A percentile compares a stretch with the other conserved stretches of the same genome.
Evolutionary conservation across 2,113 vertebrate genomes (phyloP).

Genomic region (Morphnarchus princeps): DNA sequence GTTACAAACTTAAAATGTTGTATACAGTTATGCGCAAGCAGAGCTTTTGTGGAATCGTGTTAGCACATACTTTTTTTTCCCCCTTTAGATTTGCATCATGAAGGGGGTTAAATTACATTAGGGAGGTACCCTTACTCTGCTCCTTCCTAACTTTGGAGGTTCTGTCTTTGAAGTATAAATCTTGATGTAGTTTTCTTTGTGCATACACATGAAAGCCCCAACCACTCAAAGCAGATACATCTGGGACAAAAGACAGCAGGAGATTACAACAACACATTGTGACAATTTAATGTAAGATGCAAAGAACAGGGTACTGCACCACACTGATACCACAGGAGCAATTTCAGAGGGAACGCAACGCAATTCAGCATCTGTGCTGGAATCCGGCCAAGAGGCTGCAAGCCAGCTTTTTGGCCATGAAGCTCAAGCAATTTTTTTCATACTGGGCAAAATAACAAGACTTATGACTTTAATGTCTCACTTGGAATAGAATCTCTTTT

Average conservation of each 20-base stretch:
- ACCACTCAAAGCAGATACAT: slow-evolving; percentile 40
- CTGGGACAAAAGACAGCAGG: slow-evolving; percentile 52
- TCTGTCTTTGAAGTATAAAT: slow-evolving; percentile 45
- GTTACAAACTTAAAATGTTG: slow-evolving; percentile 45
- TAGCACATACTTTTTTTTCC: not conserved
- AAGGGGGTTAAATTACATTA: slow-evolving; percentile 10
- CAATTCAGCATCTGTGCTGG: slow-evolving; percentile 40
- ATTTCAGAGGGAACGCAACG: not conserved
- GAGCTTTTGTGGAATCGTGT: slow-evolving; percentile 28
- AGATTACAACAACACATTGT: slow-evolving; percentile 45
- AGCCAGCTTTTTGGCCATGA: not conserved
- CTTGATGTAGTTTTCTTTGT: slow-evolving; percentile 51
- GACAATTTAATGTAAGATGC: not conserved
- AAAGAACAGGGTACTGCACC: slow-evolving; percentile 29
- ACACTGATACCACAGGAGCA: slow-evolving; percentile 19
- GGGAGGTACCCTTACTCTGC: not conserved
- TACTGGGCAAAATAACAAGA: slow-evolving; percentile 29
- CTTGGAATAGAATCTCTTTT: not conserved
- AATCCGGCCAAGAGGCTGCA: slow-evolving; percentile 3
- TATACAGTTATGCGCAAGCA: slow-evolving; percentile 1
- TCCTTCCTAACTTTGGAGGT: slow-evolving; percentile 29
- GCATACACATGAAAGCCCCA: slow-evolving; percentile 40
- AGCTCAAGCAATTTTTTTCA: not conserved
- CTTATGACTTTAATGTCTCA: not conserved
- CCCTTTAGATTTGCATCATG: slow-evolving; percentile 1